A percentile compares a stretch with the other conserved stretches of the same genome.
phyloP scores from a whole-genome alignment of 2,888 invertebrate species.

The Eupithecia subumbrata region DNA sequence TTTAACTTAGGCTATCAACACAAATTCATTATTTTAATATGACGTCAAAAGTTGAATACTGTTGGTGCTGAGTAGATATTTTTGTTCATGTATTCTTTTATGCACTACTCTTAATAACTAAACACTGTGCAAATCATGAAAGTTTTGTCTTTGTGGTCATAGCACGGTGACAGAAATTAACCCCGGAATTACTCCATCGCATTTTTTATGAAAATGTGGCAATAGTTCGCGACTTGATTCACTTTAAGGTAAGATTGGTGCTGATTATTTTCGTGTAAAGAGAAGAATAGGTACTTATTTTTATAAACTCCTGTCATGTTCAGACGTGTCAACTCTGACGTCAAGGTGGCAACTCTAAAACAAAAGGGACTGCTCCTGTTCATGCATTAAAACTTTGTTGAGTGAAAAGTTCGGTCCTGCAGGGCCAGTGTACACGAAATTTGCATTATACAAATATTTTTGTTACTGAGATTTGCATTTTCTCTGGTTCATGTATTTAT shows the following conservation, averaged over 20 bases:
- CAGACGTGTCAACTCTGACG: background rate
- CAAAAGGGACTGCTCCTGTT: conserved; percentile 44
- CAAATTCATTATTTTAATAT: background rate
- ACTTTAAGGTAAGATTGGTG: background rate
- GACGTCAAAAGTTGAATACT: background rate
- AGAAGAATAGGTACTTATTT: background rate
- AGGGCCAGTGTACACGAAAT: conserved; percentile 64
- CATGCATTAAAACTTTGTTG: conserved; percentile 77
- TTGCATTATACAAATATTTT: conserved; percentile 70
- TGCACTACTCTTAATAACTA: too few relatives aligned
- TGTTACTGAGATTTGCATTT: background rate
- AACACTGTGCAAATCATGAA: too few relatives aligned
- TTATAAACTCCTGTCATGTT: background rate
- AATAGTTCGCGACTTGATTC: too few relatives aligned
- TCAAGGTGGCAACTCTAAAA: conserved; percentile 35
- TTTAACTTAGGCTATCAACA: background rate
- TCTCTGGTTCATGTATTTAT: background rate
- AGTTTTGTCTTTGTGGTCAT: too few relatives aligned
- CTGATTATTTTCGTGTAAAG: background rate
- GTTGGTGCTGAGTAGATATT: background rate
- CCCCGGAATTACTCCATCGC: too few relatives aligned
- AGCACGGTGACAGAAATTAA: too few relatives aligned
- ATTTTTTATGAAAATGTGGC: too few relatives aligned
- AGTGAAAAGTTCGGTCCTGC: conserved; percentile 62
- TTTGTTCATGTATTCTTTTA: too few relatives aligned